phyloP scores from a whole-genome alignment of 2,888 invertebrate genomes.

The Oegoconia quadripuncta region DNA sequence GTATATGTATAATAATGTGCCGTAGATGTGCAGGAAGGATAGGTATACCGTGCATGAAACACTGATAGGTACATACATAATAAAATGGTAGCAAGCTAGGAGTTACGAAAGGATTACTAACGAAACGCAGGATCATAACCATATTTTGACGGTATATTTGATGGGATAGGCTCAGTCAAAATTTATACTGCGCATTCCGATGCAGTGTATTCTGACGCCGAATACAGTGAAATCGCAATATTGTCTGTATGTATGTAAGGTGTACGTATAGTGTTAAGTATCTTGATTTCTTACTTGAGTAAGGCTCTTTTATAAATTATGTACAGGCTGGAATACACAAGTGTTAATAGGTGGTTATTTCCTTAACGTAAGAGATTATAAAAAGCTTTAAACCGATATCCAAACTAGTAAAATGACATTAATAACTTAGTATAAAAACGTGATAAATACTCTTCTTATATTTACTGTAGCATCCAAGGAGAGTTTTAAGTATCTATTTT shows the following conservation, averaged over 20 bases:
- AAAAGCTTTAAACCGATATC: too few relatives aligned
- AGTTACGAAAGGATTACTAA: constrained; percentile 59
- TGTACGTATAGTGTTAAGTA: too few relatives aligned
- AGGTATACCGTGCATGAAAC: constrained; percentile 73
- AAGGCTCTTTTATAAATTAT: not conserved
- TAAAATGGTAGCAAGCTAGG: constrained; percentile 71
- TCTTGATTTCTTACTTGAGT: constrained; percentile 4
- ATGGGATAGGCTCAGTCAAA: constrained; percentile 58
- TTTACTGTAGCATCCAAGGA: too few relatives aligned
- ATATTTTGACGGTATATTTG: constrained; percentile 54
- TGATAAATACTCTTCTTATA: too few relatives aligned
- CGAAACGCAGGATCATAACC: constrained; percentile 51
- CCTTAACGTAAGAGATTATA: too few relatives aligned
- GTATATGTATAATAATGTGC: constrained; percentile 68
- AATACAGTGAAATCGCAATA: constrained; percentile 39
- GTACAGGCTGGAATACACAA: constrained; percentile 5
- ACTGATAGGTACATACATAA: constrained; percentile 54
- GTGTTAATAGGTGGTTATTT: too few relatives aligned
- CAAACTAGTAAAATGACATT: too few relatives aligned
- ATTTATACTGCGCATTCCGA: constrained; percentile 61
- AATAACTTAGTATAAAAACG: too few relatives aligned
- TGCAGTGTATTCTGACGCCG: constrained; percentile 61
- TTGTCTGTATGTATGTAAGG: constrained; percentile 41
- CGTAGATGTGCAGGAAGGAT: constrained; percentile 68
- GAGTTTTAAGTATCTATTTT: too few relatives aligned